Evolutionary conservation across 2,888 invertebrate genomes (phyloP).

Genomic region (Tenthredo notha): DNA sequence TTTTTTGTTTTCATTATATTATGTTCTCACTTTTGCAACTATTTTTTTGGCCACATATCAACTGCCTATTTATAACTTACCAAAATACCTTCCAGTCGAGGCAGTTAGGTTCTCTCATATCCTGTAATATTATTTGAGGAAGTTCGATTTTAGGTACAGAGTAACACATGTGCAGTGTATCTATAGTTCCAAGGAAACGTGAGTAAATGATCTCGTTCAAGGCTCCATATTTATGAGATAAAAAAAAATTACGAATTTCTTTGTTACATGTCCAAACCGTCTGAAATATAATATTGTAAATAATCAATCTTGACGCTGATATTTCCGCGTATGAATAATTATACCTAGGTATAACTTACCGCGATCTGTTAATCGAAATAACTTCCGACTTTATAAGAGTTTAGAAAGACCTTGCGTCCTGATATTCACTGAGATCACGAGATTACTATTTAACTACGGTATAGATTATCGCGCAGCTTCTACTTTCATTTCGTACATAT

Average conservation of each 20-base stretch:
- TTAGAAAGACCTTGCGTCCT: constrained; percentile 19
- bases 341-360: no score
- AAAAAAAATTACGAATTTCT: background rate
- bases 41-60: constrained; percentile 17
- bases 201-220: constrained; percentile 9
- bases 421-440: background rate
- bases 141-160: background rate
- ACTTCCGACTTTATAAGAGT: constrained; percentile 22
- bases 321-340: constrained; percentile 37
- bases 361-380: background rate
- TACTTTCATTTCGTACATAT: background rate
- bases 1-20: background rate
- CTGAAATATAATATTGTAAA: constrained; percentile 9
- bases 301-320: background rate
- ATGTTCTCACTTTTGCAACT: background rate
- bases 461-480: background rate
- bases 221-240: background rate
- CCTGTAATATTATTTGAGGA: background rate
- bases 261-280: background rate
- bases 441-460: background rate
- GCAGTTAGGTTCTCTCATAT: background rate
- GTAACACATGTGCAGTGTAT: background rate
- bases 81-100: background rate
- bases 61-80: background rate
- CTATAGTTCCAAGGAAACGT: background rate